Evolutionary conservation across 2,888 invertebrate genomes (phyloP).

Genomic region (Heliconius cydno): DNA sequence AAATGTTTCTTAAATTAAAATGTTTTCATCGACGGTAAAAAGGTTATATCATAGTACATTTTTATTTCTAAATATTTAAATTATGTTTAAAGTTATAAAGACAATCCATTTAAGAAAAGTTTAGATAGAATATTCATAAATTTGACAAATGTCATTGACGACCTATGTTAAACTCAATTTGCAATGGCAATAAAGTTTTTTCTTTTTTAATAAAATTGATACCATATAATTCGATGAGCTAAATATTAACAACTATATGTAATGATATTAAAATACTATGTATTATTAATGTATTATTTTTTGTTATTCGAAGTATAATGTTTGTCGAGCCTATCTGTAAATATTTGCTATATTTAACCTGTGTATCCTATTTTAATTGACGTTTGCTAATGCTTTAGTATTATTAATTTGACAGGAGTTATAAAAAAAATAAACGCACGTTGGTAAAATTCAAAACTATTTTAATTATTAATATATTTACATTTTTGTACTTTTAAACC

Average conservation of each 20-base stretch:
- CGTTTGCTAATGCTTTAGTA: no score
- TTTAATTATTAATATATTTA: neutral
- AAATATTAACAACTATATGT: no score
- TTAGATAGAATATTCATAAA: neutral
- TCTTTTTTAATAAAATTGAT: no score
- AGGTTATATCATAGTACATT: neutral
- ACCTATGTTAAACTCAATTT: no score
- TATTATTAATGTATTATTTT: no score
- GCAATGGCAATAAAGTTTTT: no score
- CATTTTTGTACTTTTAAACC: neutral
- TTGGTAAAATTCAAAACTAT: neutral
- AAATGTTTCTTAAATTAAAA: neutral
- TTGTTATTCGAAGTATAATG: neutral
- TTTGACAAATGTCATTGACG: slow-evolving; percentile 2
- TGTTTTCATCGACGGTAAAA: neutral
- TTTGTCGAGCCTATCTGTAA: no score
- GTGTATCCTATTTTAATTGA: neutral
- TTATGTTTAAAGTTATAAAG: neutral
- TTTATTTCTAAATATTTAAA: no score
- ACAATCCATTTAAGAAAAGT: neutral
- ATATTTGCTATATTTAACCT: neutral
- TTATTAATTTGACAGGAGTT: neutral
- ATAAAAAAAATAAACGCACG: slow-evolving; percentile 2
- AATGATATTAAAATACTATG: no score
- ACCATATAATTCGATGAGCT: no score